Evolutionary conservation across 2,888 invertebrate species (phyloP).

Genomic region (Callosobruchus maculatus): DNA sequence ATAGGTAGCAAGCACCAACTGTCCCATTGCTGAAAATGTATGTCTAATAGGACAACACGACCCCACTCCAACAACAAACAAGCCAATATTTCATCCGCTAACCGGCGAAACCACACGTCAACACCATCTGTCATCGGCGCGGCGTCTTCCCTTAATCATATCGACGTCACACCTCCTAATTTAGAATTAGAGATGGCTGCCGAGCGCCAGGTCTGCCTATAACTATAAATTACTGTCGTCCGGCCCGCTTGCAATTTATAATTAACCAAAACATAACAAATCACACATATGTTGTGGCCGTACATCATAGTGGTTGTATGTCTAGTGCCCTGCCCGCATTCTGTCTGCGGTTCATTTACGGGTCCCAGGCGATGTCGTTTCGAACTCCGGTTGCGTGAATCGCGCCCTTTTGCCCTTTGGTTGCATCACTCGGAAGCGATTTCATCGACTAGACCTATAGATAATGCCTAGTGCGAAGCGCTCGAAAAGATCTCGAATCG

Average conservation of each 20-base stretch:
- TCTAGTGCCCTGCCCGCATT: background rate
- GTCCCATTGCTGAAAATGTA: background rate
- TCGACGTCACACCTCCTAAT: background rate
- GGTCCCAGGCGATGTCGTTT: background rate
- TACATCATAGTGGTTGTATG: conserved; percentile 18
- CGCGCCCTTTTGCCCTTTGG: background rate
- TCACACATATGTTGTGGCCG: conserved; percentile 32
- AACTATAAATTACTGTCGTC: background rate
- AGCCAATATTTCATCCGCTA: background rate
- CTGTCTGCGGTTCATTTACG: background rate
- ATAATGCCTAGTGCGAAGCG: no score
- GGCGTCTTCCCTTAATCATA: background rate
- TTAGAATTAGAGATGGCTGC: background rate
- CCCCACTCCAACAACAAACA: background rate
- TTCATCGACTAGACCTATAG: no score
- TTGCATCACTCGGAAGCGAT: background rate
- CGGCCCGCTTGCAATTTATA: conserved; percentile 12
- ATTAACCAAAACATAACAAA: conserved; percentile 34
- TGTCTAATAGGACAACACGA: background rate
- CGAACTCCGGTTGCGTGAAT: background rate
- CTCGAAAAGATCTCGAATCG: no score
- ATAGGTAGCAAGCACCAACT: no score
- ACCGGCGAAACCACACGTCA: background rate
- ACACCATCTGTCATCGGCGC: background rate
- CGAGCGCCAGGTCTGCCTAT: background rate